phyloP scores from a whole-genome alignment of 2,113 vertebrate species.

The Syrmaticus mikado region DNA sequence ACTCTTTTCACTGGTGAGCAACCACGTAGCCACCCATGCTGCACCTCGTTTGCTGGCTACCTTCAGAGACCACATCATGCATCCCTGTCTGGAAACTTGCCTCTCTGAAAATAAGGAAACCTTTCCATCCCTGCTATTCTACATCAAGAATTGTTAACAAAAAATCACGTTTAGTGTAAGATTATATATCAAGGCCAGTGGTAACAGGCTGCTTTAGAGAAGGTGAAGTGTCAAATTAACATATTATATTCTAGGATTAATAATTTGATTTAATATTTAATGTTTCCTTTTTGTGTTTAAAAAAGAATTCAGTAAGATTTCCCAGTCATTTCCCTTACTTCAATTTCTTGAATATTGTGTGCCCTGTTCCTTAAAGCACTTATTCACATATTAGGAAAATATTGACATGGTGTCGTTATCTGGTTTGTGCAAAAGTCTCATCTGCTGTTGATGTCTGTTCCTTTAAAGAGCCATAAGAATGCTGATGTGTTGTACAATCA shows the following conservation, averaged over 20 bases:
- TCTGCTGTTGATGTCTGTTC: not conserved
- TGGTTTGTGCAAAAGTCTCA: constrained; percentile 23
- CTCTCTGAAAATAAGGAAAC: not conserved
- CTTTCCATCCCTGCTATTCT: not conserved
- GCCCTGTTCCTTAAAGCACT: not conserved
- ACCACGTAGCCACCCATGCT: not conserved
- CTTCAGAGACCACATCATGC: not conserved
- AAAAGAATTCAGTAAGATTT: constrained; percentile 10
- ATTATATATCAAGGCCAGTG: not conserved
- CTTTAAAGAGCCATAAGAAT: not conserved
- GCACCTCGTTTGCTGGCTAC: not conserved
- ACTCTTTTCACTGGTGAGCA: not conserved
- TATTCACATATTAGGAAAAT: not conserved
- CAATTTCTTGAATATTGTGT: not conserved
- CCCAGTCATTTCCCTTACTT: not conserved
- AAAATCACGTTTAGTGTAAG: not conserved
- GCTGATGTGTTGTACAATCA: not conserved
- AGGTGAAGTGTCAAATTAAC: constrained; percentile 16
- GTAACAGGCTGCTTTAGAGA: not conserved
- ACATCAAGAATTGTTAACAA: not conserved
- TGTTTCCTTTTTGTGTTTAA: constrained; percentile 20
- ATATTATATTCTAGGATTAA: not conserved
- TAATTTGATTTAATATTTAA: constrained; percentile 47
- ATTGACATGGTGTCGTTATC: not conserved
- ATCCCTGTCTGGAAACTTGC: not conserved